Percentiles rank a stretch among this genome's conserved stretches.
These are phyloP conservation scores for Crocodylus rhombifer DNA, from an alignment of 2,797 vertebrate species.

Conservation along the genomic window DNA sequence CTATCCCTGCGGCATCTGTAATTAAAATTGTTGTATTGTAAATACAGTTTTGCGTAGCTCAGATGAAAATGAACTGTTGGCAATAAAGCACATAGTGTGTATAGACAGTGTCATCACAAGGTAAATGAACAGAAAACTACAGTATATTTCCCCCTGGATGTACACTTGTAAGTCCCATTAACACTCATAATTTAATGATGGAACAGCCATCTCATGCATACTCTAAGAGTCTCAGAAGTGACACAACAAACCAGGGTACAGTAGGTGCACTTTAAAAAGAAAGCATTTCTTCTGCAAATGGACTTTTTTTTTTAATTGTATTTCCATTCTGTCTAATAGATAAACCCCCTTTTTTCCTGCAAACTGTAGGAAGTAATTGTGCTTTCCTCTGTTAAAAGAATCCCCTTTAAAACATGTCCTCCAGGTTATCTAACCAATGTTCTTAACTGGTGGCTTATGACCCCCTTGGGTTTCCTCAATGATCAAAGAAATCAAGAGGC, in stretches of 20 bases:
- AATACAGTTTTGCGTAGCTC: conserved; percentile 47
- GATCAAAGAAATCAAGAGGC: not conserved
- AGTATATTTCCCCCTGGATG: conserved; percentile 5
- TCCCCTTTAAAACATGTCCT: not conserved
- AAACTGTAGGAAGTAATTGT: not conserved
- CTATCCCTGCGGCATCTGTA: conserved; percentile 15
- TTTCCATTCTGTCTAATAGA: not conserved
- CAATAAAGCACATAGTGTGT: conserved; percentile 34
- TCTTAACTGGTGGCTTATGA: not conserved
- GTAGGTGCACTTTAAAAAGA: not conserved
- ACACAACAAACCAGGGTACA: not conserved
- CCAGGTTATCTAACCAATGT: not conserved
- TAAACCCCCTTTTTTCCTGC: not conserved
- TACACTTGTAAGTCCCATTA: conserved; percentile 50
- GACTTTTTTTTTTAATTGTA: not conserved
- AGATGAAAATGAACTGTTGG: conserved; percentile 41
- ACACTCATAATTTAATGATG: conserved; percentile 31
- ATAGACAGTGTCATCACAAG: not conserved
- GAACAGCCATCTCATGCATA: not conserved
- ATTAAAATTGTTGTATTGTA: conserved; percentile 65
- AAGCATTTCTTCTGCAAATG: not conserved
- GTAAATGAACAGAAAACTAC: conserved; percentile 28
- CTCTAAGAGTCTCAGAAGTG: conserved; percentile 33
- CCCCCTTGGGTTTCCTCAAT: not conserved
- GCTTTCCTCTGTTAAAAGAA: not conserved